Evolutionary conservation across 2,888 invertebrate species (phyloP).

Genomic region (Zonitis immaculata): DNA sequence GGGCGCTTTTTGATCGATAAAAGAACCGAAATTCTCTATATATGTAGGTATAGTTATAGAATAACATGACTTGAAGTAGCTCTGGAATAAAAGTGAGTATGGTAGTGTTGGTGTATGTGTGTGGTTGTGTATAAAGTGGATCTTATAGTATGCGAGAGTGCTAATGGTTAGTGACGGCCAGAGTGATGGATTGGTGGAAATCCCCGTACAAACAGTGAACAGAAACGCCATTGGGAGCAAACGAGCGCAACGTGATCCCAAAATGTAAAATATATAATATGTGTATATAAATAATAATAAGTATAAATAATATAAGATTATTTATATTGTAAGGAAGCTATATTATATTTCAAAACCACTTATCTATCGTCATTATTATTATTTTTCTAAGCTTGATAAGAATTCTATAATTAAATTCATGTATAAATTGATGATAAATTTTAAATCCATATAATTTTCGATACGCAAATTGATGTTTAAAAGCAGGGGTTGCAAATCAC

Average conservation of each 20-base stretch:
- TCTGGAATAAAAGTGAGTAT: constrained; percentile 6
- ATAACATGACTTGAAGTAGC: neutral
- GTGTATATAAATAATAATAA: too few species aligned
- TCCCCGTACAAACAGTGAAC: constrained; percentile 42
- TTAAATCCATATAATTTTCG: neutral
- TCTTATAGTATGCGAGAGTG: constrained; percentile 50
- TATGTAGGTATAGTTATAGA: too few species aligned
- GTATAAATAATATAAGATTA: too few species aligned
- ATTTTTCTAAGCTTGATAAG: too few species aligned
- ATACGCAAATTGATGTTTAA: neutral
- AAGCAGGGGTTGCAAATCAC: constrained; percentile 1
- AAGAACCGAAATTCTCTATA: neutral
- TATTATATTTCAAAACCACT: constrained; percentile 24
- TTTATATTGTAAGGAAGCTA: too few species aligned
- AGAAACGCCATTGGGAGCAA: constrained; percentile 40
- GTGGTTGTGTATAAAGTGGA: constrained; percentile 35
- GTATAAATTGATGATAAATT: neutral
- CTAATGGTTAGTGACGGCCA: constrained; percentile 62
- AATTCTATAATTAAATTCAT: too few species aligned
- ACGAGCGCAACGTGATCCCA: constrained; percentile 35
- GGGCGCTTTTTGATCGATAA: neutral
- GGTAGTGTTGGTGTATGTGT: constrained; percentile 30
- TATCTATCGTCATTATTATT: too few species aligned
- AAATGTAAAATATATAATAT: constrained; percentile 29
- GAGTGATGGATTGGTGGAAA: constrained; percentile 54